Base-by-base conservation (phyloP, 2,888 invertebrate genomes). In the Lordiphosa fenestrarum region DNA sequence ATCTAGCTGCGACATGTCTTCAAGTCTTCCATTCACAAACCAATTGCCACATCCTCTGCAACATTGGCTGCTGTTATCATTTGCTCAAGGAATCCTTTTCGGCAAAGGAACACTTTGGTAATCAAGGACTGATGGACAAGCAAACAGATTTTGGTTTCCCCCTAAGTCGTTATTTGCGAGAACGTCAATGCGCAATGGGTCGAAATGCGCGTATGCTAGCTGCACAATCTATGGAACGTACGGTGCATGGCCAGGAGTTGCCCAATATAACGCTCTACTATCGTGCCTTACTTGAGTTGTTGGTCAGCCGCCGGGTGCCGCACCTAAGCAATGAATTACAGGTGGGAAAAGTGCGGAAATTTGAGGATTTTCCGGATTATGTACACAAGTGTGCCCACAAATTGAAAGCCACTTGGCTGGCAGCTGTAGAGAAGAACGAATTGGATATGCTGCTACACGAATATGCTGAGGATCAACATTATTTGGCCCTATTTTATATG, bases 1-100 rank as follows among this genome's bases (percentile, higher is more conserved):
- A 95, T 89, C 90, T 98, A 5, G 94, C 95, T 0, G 91, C 95
- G 1, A 92, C 93, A 9, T 93, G 93, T 38, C 89, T 97, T 1
- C 92, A 92, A 62, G 90, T 95, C 10, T 97, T 96, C 86, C 85
- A 90, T 3, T 75, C 88, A 0, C 92, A 92, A 58, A 55, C 90
- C 0, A 85, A 91, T 23, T 91, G 93, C 0, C 90, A 90, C 57
- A 91, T 92, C 0, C 86, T 97, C 0, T 94, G 95, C 78, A 94
- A 94, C 85, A 94, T 98, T 36, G 96, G 96, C 0, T 98, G 98
- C 87, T 98, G 98, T 86, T 97, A 97, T 90, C 96, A 98, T 88
- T 91, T 95, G 1, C 89, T 98, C 15, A 91, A 91, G 1, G 95
- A 95, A 78, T 87, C 90, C 64, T 91, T 89, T 72, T 88, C 88